Base-by-base conservation (phyloP, 2,797 vertebrate genomes). In the Syndactyla subalaris region DNA sequence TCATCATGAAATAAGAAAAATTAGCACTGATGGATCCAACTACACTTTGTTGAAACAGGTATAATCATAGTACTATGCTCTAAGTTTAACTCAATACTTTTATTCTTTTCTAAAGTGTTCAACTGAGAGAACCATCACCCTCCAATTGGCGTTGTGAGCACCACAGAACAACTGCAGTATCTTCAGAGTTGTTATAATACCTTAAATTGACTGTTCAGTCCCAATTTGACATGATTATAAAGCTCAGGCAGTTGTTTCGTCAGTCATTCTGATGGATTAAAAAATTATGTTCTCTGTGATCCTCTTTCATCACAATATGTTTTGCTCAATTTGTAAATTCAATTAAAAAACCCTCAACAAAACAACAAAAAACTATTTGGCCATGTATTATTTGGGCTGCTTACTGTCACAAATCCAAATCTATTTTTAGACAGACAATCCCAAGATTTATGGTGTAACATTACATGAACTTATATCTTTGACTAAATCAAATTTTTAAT, bases 21-120 rank as follows among this genome's bases (percentile, higher is more conserved):
- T 99, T 95, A 99, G 98, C 94, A 99, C 99, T 36, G 99, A 99
- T 95, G 99, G 99, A 92, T 99, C 99, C 86, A 99, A 99, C 97
- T 99, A 99, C 97, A 99, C 99, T 94, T 99, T 99, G 95, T 96
- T 99, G 96, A 99, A 99, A 97, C 99, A 99, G 99, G 99, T 99
- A 98, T 94, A 95, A 94, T 86, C 85, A 55, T 63, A 92, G 89
- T 88, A 92, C 92, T 87, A 39, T 95, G 68, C 89, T 96, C 94
- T 85, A 97, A 93, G 88, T 97, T 92, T 95, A 90, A 92, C 70
- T 88, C 73, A 59, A 43, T 93, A 92, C 45, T 85, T 93, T 93
- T 89, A 92, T 82, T 93, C 72, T 58, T 84, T 82, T n/a, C 94
- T 90, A 84, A 95, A 88, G 78, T 67, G 78, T 81, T 65, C 65